These are phyloP conservation scores for Aphyosemion australe DNA, from an alignment of 2,113 vertebrate species.

Conservation along the genomic window DNA sequence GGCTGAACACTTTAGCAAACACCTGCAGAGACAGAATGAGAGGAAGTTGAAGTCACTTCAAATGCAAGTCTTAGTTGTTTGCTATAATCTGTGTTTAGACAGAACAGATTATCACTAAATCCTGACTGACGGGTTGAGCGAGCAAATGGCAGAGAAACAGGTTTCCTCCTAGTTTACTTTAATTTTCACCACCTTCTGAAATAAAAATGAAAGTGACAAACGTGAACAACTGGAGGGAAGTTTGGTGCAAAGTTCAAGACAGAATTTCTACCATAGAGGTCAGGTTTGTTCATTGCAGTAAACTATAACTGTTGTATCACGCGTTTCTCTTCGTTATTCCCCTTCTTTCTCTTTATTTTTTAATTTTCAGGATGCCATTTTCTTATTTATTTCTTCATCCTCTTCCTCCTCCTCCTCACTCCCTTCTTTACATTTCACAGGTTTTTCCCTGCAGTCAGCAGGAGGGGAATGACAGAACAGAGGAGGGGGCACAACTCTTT, in stretches of 20 bases:
- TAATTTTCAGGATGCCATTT: conserved; percentile 10
- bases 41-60: neutral
- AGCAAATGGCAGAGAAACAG: no score
- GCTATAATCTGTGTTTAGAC: no score
- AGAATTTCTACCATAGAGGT: no score
- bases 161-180: no score
- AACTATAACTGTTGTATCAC: no score
- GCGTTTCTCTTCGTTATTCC: neutral
- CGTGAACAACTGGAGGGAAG: neutral
- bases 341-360: neutral
- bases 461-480: conserved; percentile 27
- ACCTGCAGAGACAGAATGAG: conserved; percentile 75
- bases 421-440: conserved; percentile 46
- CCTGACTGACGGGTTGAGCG: no score
- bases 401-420: neutral
- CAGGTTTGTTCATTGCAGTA: no score
- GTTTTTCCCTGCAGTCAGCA: conserved; percentile 69
- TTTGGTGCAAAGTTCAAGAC: conserved; percentile 8
- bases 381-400: conserved; percentile 14
- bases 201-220: no score
- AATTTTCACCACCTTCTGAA: no score
- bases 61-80: no score
- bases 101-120: no score
- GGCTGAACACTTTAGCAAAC: conserved; percentile 97
- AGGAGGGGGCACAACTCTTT: conserved; percentile 38